Evolutionary conservation across 2,113 vertebrate species (phyloP).

Genomic region (Gavia stellata): DNA sequence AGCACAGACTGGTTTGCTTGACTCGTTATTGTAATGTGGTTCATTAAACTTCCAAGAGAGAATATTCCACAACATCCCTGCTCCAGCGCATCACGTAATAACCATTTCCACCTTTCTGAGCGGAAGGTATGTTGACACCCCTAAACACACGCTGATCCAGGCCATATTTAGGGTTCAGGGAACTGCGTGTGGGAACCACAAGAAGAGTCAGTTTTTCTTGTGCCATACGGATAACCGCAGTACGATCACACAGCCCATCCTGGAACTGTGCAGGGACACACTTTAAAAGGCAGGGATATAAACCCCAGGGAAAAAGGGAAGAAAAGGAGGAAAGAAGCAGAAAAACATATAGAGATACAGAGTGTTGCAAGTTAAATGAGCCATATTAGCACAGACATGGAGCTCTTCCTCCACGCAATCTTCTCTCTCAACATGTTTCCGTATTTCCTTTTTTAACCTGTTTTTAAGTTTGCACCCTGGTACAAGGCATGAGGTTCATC

Average conservation of each 20-base stretch:
- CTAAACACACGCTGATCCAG: neutral
- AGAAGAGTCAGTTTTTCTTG: neutral
- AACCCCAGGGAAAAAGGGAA: neutral
- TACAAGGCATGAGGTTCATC: neutral
- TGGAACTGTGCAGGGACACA: neutral
- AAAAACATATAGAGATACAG: neutral
- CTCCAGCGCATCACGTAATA: neutral
- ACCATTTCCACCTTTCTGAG: conserved; percentile 15
- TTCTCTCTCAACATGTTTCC: neutral
- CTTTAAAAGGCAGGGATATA: neutral
- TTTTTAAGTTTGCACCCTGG: neutral
- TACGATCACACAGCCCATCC: neutral
- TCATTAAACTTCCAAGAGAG: conserved; percentile 39
- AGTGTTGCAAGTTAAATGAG: neutral
- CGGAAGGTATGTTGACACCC: neutral
- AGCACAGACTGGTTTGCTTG: conserved; percentile 24
- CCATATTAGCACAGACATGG: neutral
- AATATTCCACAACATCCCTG: conserved; percentile 1
- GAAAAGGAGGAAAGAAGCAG: neutral
- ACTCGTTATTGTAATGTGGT: conserved; percentile 2
- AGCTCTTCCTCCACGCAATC: neutral
- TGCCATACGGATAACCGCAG: neutral
- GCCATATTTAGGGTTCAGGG: neutral
- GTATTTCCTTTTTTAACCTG: neutral
- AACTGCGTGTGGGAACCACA: neutral